Evolutionary conservation across 2,113 vertebrate species (phyloP).

Genomic region (Addax nasomaculatus): DNA sequence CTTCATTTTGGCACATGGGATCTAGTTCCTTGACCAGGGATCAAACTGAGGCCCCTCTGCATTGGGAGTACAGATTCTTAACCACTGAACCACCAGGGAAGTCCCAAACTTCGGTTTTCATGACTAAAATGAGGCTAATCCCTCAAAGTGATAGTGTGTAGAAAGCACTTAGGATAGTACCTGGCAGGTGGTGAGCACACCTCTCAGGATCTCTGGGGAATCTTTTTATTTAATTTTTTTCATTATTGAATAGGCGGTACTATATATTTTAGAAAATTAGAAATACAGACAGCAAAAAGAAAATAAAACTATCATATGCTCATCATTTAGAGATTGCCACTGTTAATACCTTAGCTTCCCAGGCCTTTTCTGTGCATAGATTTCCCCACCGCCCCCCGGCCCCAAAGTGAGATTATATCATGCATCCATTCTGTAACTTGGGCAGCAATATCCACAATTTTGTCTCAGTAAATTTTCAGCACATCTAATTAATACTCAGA

Average conservation of each 20-base stretch:
- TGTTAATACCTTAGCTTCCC: not conserved
- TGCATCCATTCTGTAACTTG: not conserved
- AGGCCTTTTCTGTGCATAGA: not conserved
- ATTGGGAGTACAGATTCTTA: not conserved
- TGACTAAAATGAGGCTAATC: not conserved
- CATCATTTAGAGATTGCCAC: not conserved
- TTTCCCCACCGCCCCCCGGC: not conserved
- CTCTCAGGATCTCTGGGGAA: not conserved
- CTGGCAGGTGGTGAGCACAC: not conserved
- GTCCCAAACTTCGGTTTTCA: not conserved
- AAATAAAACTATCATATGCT: not conserved
- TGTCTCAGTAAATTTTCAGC: conserved; percentile 9
- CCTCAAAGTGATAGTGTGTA: not conserved
- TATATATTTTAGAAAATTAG: not conserved
- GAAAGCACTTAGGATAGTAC: not conserved
- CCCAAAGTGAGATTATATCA: not conserved
- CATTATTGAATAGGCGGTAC: not conserved
- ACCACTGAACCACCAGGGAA: not conserved
- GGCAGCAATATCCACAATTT: not conserved
- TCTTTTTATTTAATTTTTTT: not conserved
- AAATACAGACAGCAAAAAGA: not conserved
- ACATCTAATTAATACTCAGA: not conserved
- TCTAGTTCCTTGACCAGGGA: not conserved
- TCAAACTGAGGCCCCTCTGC: not conserved
- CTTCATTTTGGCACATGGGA: not conserved